Conservation (phyloP, 1,140 invertebrate species). For the Meloidogyne exigua region DNA sequence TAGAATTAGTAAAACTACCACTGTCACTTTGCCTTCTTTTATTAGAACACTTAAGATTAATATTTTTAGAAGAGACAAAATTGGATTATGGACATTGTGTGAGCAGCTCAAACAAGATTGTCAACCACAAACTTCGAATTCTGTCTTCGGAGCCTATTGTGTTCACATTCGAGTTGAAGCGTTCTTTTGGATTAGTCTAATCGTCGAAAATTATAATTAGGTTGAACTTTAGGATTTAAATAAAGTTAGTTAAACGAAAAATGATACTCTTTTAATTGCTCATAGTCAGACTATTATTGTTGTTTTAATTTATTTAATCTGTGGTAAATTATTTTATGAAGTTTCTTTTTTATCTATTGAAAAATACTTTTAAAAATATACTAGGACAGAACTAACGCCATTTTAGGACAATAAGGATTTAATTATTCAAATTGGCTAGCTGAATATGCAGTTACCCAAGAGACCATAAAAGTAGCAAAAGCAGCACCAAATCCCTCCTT, state of each 20-base stretch:
- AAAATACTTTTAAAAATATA: not conserved
- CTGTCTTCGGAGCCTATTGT: slow-evolving; percentile 8
- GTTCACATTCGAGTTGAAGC: slow-evolving; percentile 34
- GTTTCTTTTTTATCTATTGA: no score
- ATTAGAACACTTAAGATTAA: slow-evolving; percentile 18
- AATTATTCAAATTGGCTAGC: slow-evolving; percentile 36
- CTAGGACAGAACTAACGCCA: not conserved
- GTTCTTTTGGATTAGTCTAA: not conserved
- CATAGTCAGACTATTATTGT: no score
- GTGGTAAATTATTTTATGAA: no score
- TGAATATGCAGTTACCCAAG: slow-evolving; percentile 58
- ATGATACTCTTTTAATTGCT: no score
- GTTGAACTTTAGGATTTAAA: no score
- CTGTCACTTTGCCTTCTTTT: no score
- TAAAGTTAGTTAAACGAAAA: no score
- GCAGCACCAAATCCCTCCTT: slow-evolving; percentile 62
- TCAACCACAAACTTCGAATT: slow-evolving; percentile 22
- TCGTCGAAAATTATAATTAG: no score
- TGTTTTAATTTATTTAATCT: no score
- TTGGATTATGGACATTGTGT: slow-evolving; percentile 28
- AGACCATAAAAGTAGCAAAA: slow-evolving; percentile 61
- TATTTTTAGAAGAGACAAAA: slow-evolving; percentile 25
- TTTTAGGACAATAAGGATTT: not conserved
- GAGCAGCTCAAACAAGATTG: slow-evolving; percentile 23
- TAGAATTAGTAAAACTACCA: no score